Conservation (phyloP, 2,113 vertebrate species). For the Neogale vison region DNA sequence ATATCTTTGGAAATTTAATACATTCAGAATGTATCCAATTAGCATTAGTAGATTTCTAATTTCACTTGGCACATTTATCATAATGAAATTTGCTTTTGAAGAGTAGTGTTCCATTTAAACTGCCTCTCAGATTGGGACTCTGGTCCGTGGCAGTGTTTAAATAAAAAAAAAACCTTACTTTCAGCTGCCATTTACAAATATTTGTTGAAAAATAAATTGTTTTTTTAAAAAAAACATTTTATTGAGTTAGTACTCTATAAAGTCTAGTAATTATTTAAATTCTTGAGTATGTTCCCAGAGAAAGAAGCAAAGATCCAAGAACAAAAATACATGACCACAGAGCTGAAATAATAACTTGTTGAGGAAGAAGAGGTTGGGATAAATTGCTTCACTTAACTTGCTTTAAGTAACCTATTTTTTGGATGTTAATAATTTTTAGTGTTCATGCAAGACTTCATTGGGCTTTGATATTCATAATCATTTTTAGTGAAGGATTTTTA, state of each 20-base stretch:
- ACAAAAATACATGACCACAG: not conserved
- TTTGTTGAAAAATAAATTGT: constrained; percentile 50
- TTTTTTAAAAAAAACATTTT: not conserved
- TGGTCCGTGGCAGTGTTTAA: not conserved
- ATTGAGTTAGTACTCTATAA: constrained; percentile 14
- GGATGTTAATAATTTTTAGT: not conserved
- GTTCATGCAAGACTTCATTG: not conserved
- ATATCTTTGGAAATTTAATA: constrained; percentile 29
- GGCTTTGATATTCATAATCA: not conserved
- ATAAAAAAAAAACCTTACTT: not conserved
- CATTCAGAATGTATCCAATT: constrained; percentile 26
- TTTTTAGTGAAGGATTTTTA: constrained; percentile 31
- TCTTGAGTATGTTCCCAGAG: not conserved
- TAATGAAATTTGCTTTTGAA: constrained; percentile 57
- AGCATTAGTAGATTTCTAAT: constrained; percentile 16
- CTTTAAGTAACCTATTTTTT: not conserved
- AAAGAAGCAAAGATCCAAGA: constrained; percentile 4
- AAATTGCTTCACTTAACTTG: not conserved
- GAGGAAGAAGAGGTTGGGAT: not conserved
- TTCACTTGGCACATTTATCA: constrained; percentile 35
- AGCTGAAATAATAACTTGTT: not conserved
- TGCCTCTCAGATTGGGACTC: not conserved
- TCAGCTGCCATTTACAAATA: constrained; percentile 8
- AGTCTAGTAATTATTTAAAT: constrained; percentile 3
- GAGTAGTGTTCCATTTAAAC: not conserved